These are phyloP conservation scores for Trichomycterus rosablanca DNA, from an alignment of 2,113 vertebrate genomes.

Conservation along the genomic window DNA sequence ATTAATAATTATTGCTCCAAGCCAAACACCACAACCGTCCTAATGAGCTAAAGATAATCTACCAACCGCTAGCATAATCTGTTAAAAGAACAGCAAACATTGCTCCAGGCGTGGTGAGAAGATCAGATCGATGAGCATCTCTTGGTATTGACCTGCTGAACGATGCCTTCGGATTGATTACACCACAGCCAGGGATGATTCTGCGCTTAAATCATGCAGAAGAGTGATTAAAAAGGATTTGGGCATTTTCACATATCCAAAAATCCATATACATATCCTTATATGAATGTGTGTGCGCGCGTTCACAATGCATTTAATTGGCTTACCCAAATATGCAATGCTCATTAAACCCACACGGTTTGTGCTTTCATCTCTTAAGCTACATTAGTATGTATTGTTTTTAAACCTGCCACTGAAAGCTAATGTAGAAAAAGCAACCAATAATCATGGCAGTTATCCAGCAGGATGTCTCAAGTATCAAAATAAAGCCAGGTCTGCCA, in stretches of 20 bases:
- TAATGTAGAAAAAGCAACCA: not conserved
- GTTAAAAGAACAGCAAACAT: constrained; percentile 6
- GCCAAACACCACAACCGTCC: not conserved
- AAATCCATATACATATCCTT: too few relatives aligned
- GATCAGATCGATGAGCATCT: constrained; percentile 32
- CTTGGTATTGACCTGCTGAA: constrained; percentile 25
- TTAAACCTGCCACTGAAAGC: not conserved
- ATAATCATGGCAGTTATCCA: too few relatives aligned
- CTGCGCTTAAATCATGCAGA: constrained; percentile 27
- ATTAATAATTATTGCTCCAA: not conserved
- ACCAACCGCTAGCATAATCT: not conserved
- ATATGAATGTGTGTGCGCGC: too few relatives aligned
- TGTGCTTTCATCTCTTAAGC: constrained; percentile 6
- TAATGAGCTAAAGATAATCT: constrained; percentile 19
- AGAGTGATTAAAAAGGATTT: constrained; percentile 24
- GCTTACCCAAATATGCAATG: constrained; percentile 15
- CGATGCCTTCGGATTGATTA: constrained; percentile 36
- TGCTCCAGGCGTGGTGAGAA: not conserved
- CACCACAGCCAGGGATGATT: constrained; percentile 25
- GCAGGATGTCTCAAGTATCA: too few relatives aligned
- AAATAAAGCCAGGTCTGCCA: too few relatives aligned
- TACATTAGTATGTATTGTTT: constrained; percentile 2
- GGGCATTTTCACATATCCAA: not conserved
- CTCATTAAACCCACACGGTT: not conserved
- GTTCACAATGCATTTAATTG: constrained; percentile 16